Evolutionary conservation across 2,113 vertebrate species (phyloP), one percentile per base, ranked within the genome.

Genomic region (Bufo gargarizans): DNA sequence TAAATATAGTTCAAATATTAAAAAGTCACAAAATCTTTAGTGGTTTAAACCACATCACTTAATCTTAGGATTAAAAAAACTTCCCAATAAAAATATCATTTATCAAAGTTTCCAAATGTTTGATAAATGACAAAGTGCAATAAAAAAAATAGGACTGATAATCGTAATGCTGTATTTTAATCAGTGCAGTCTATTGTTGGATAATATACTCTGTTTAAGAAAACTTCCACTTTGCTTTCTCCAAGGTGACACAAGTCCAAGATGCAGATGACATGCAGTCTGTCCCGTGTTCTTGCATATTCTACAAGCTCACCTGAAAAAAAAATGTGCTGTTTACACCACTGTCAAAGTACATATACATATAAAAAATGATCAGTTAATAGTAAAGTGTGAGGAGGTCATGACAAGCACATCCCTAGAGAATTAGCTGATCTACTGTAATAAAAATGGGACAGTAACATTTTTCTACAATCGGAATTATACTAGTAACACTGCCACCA

Each of bases 181-280:
- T 76, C 78, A 19, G 22, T 59, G 1, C 20, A 19, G 22, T 81
- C 59, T 10, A 11, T 12, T 7, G 49, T 17, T 1, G 91, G 91
- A 79, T 85, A 92, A 92, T 98, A 98, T 85, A 97, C 92, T 92
- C 96, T 97, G 90, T 92, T 95, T 90, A 98, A 92, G 90, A 95
- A 91, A 76, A 97, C 94, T 92, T 99, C 97, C 22, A 96, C 91
- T 74, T 94, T 92, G 83, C 95, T 92, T 84, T 93, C 95, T 65
- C 95, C 96, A 78, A 98, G 93, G 91, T 96, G 96, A 93, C 95
- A 98, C 77, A 97, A 87, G 90, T 97, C 97, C 90, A 98, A 91
- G 90, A 98, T 89, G 89, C 95, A 96, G 87, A 98, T 89, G 6
- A 98, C 92, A 0, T 94, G 95, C 3, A 89, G 90, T 77, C 91